A percentile compares a stretch with the other conserved stretches of the same genome.
Evolutionary conservation across 2,888 invertebrate genomes (phyloP).

Genomic region (Phoenoteleia sp.): DNA sequence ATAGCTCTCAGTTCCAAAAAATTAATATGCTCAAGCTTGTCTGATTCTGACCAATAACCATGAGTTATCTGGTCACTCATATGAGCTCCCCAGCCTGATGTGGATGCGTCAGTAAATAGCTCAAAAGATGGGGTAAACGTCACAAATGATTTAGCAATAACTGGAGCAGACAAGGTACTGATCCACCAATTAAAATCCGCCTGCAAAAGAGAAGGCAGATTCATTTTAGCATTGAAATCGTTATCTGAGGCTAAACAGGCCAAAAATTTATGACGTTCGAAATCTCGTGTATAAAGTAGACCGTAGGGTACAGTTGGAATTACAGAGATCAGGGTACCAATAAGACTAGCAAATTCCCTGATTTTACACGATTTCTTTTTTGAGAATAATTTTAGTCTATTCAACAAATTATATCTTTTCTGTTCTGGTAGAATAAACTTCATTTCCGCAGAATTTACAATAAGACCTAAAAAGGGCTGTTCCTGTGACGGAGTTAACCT

Average conservation of each 20-base stretch:
- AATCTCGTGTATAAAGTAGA: constrained; percentile 26
- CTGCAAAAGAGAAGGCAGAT: not conserved
- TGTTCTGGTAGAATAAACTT: constrained; percentile 3
- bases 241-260: constrained; percentile 13
- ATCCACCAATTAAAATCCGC: constrained; percentile 66
- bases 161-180: constrained; percentile 7
- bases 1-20: constrained; percentile 26
- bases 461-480: constrained; percentile 9
- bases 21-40: constrained; percentile 69
- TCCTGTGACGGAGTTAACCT: not conserved
- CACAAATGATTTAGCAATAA: constrained; percentile 23
- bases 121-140: not conserved
- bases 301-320: constrained; percentile 50
- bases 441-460: constrained; percentile 9
- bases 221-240: constrained; percentile 39
- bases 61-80: constrained; percentile 39
- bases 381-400: not conserved
- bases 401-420: not conserved
- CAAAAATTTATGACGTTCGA: constrained; percentile 55
- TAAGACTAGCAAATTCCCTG: constrained; percentile 58
- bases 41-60: constrained; percentile 70
- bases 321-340: constrained; percentile 56
- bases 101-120: constrained; percentile 68
- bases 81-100: constrained; percentile 74
- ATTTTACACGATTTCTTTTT: not conserved